These are phyloP conservation scores for Sula dactylatra DNA, from an alignment of 2,113 vertebrate genomes.

Conservation along the genomic window DNA sequence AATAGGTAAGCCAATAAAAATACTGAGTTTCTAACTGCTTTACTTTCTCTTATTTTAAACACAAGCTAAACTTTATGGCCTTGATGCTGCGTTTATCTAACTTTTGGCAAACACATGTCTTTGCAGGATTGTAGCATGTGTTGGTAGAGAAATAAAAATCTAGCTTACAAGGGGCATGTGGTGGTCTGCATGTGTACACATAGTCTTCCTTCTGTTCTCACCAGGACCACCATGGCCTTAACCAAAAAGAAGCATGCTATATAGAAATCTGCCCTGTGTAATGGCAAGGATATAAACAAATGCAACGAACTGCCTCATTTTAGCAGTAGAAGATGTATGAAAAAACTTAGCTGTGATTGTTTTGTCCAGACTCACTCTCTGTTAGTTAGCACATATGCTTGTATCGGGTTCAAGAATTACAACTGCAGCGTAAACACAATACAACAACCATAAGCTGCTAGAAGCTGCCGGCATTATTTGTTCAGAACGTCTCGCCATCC, in stretches of 20 bases:
- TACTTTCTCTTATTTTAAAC: neutral
- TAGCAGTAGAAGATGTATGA: neutral
- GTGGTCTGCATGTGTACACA: neutral
- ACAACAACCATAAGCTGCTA: conserved; percentile 32
- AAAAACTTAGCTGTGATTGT: neutral
- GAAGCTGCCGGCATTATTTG: conserved; percentile 51
- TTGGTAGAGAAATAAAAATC: neutral
- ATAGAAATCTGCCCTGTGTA: neutral
- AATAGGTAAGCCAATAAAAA: neutral
- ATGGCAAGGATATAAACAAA: neutral
- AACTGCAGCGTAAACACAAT: neutral
- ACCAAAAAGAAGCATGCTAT: neutral
- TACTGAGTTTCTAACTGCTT: neutral
- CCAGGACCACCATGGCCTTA: neutral
- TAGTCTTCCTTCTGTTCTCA: neutral
- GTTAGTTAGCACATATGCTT: neutral
- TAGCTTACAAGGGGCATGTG: neutral
- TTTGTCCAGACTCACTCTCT: neutral
- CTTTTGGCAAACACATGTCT: neutral
- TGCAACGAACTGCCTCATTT: neutral
- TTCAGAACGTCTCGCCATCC: conserved; percentile 37
- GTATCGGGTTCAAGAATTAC: neutral
- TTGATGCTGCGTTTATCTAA: neutral
- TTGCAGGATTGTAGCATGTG: neutral
- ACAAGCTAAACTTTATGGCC: neutral